Percentiles rank a stretch among this genome's conserved stretches.
These are phyloP conservation scores for Myiozetetes cayanensis DNA, from an alignment of 2,113 vertebrate species.

Conservation along the genomic window DNA sequence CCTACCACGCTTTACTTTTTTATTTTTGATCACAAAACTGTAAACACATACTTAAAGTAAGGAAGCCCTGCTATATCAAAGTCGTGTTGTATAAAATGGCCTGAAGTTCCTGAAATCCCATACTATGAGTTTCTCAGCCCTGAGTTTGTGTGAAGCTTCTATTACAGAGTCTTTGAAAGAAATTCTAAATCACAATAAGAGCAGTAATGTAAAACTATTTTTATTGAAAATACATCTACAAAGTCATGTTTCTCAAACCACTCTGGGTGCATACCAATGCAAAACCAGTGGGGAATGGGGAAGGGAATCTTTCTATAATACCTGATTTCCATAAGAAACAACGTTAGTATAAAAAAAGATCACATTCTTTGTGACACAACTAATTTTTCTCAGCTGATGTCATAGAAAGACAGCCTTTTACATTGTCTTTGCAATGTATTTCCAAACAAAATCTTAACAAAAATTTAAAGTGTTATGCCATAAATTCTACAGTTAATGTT, in stretches of 20 bases:
- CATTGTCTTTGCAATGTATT: conserved; percentile 68
- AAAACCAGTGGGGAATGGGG: conserved; percentile 51
- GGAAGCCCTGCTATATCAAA: not conserved
- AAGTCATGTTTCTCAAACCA: conserved; percentile 72
- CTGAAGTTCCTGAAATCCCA: not conserved
- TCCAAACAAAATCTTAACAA: conserved; percentile 62
- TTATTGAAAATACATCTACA: conserved; percentile 86
- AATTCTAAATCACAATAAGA: conserved; percentile 17
- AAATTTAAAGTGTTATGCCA: conserved; percentile 68
- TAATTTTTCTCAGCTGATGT: conserved; percentile 61
- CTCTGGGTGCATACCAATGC: conserved; percentile 47
- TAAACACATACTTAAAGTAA: not conserved
- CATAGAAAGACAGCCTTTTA: conserved; percentile 57
- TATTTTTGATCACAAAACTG: not conserved
- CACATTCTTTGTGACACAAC: conserved; percentile 57
- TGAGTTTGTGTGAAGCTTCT: not conserved
- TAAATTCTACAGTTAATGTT: conserved; percentile 80
- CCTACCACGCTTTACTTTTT: not conserved
- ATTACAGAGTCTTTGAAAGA: not conserved
- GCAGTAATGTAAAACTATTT: conserved; percentile 78
- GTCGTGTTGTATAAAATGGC: not conserved
- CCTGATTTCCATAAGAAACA: conserved; percentile 72
- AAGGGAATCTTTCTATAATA: conserved; percentile 64
- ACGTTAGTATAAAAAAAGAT: conserved; percentile 75
- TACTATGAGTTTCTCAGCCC: not conserved